Evolutionary conservation across 2,113 vertebrate genomes (phyloP).

Genomic region (Rhinolophus ferrumequinum): DNA sequence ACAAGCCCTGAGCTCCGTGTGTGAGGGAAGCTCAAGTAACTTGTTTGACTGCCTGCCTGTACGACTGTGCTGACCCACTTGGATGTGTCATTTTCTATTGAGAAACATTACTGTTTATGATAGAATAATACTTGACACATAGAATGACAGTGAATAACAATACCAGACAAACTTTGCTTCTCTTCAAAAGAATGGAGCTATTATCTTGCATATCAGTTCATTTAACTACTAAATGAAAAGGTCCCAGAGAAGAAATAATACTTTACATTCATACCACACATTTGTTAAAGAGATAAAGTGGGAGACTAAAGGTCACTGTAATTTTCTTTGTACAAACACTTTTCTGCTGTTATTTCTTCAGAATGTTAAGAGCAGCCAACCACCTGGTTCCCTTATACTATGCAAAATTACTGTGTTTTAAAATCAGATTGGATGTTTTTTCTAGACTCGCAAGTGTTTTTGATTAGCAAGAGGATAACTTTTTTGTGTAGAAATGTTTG

Average conservation of each 20-base stretch:
- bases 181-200: constrained; percentile 30
- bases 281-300: constrained; percentile 49
- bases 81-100: constrained; percentile 24
- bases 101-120: constrained; percentile 9
- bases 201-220: constrained; percentile 52
- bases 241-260: constrained; percentile 17
- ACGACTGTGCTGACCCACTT: constrained; percentile 21
- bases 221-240: constrained; percentile 24
- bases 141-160: constrained; percentile 21
- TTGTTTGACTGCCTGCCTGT: constrained; percentile 11
- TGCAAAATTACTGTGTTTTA: constrained; percentile 39
- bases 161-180: neutral
- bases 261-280: neutral
- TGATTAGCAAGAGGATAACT: constrained; percentile 4
- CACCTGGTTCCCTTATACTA: neutral
- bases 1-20: neutral
- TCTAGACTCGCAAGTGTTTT: constrained; percentile 10
- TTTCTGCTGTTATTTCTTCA: constrained; percentile 54
- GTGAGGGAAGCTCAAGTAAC: neutral
- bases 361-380: constrained; percentile 30
- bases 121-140: neutral
- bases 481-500: neutral
- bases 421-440: neutral
- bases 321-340: constrained; percentile 13
- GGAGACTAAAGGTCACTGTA: constrained; percentile 49